Percentiles rank a stretch among this genome's conserved stretches.
Evolutionary conservation across 92 coral and sea anemone genomes (phyloP).

Genomic region (Umimayanthus chanpuru): DNA sequence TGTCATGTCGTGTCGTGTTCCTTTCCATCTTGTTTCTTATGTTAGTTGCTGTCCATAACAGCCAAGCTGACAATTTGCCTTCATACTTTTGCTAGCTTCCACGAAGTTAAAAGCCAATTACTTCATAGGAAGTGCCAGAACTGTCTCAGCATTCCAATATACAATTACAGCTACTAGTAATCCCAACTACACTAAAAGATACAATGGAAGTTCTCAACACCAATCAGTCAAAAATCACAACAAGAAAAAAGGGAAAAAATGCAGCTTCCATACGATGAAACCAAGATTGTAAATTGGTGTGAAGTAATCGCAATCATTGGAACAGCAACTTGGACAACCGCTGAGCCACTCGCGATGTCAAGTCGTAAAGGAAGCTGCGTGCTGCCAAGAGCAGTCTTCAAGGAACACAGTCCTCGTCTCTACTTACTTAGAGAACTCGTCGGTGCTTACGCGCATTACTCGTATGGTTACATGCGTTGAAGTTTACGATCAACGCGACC

Average conservation of each 20-base stretch:
- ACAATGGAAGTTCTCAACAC: neutral
- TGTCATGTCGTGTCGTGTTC: too few species aligned
- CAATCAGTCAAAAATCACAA: neutral
- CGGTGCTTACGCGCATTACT: neutral
- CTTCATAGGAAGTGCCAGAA: neutral
- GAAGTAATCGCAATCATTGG: neutral
- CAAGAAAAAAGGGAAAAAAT: neutral
- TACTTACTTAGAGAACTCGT: neutral
- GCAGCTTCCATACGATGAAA: neutral
- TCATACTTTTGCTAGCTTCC: neutral
- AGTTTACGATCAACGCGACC: conserved; percentile 2
- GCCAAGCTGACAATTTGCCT: neutral
- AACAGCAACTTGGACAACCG: neutral
- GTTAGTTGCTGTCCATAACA: neutral
- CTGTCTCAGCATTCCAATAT: neutral
- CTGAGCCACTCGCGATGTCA: neutral
- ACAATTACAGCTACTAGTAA: neutral
- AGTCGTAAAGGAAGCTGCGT: neutral
- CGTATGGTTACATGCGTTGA: neutral
- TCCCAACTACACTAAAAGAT: neutral
- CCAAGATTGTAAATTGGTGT: neutral
- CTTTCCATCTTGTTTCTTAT: neutral
- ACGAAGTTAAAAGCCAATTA: neutral
- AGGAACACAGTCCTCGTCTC: neutral
- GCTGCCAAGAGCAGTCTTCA: conserved; percentile 13